Evolutionary conservation across 2,113 vertebrate species (phyloP).

Genomic region (Collichthys lucidus): DNA sequence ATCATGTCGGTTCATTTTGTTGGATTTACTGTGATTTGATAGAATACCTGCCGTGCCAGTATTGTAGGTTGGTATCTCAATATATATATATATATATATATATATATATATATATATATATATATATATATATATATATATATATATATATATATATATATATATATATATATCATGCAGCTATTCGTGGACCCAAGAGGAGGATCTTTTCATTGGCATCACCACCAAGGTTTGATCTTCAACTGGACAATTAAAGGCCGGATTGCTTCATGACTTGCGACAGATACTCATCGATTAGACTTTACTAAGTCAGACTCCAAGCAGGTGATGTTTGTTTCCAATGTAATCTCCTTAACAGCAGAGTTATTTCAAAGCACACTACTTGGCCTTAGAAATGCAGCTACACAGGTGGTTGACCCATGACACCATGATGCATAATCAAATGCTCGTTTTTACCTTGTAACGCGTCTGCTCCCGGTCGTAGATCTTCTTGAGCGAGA

Average conservation of each 20-base stretch:
- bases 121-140: no score
- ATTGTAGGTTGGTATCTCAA: no score
- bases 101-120: no score
- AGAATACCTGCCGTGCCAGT: no score
- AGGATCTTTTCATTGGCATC: not conserved
- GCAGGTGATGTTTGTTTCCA: not conserved
- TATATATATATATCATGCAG: no score
- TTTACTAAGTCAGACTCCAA: not conserved
- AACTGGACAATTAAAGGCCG: not conserved
- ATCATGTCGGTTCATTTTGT: no score
- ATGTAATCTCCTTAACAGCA: no score
- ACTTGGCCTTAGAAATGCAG: not conserved
- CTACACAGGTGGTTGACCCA: no score
- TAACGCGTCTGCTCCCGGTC: constrained; percentile 97
- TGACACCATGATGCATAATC: not conserved
- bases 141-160: no score
- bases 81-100: no score
- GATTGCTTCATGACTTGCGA: not conserved
- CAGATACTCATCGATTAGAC: not conserved
- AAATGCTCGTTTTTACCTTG: constrained; percentile 82
- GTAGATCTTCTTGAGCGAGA: constrained; percentile 98
- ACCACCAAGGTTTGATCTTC: not conserved
- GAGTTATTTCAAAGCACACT: not conserved
- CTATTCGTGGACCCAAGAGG: not conserved
- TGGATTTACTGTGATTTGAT: not conserved